Evolutionary conservation across 2,113 vertebrate genomes (phyloP).

Genomic region (Equus quagga): DNA sequence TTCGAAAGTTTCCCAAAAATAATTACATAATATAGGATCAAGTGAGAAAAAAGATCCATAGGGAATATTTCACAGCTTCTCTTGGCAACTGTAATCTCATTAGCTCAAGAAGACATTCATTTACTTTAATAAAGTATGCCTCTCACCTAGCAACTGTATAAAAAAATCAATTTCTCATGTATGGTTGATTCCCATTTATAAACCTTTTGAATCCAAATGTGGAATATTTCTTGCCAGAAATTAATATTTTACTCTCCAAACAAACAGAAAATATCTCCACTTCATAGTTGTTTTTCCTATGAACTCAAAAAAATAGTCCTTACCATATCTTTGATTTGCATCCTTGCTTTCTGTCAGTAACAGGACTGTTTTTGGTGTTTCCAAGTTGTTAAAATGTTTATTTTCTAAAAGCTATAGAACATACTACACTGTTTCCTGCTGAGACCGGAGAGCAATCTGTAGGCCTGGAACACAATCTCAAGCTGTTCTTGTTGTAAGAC

Average conservation of each 20-base stretch:
- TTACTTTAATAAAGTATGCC: conserved; percentile 36
- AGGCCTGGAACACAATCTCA: neutral
- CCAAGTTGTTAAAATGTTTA: conserved; percentile 35
- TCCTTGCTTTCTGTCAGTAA: neutral
- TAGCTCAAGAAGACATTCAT: conserved; percentile 33
- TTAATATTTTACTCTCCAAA: neutral
- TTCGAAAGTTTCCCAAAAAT: conserved; percentile 57
- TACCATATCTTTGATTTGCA: neutral
- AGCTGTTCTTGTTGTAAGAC: neutral
- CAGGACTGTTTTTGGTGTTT: neutral
- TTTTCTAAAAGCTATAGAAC: neutral
- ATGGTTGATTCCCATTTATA: conserved; percentile 38
- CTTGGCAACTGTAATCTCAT: conserved; percentile 51
- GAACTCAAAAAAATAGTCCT: neutral
- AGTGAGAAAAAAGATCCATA: neutral
- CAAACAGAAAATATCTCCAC: conserved; percentile 37
- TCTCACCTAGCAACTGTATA: neutral
- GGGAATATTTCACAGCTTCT: conserved; percentile 27
- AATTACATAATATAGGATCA: conserved; percentile 25
- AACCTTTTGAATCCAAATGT: conserved; percentile 15
- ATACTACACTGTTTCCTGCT: neutral
- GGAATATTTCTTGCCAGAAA: conserved; percentile 1
- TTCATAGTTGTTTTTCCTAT: neutral
- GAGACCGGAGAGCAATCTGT: neutral
- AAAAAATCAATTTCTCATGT: conserved; percentile 56